phyloP scores from a whole-genome alignment of 1,140 invertebrate genomes.

The Megalopta genalis region DNA sequence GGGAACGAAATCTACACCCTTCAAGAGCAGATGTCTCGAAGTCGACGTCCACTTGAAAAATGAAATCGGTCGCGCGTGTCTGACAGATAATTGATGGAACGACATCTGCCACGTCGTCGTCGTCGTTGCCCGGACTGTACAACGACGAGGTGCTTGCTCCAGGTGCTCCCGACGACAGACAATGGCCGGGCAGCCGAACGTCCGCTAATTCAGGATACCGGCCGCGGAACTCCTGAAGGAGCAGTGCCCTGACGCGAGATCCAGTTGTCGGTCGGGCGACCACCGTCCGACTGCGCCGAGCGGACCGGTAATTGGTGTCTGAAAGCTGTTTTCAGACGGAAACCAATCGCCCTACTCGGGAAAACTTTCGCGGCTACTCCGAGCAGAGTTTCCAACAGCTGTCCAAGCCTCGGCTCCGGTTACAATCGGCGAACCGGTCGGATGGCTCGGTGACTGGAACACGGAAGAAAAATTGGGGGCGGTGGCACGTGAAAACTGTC shows the following conservation, averaged over 20 bases:
- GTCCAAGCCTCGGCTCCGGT: neutral
- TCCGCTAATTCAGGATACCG: slow-evolving; percentile 17
- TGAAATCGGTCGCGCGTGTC: no score
- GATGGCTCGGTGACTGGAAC: neutral
- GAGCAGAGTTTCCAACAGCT: neutral
- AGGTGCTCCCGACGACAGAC: neutral
- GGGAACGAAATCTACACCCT: no score
- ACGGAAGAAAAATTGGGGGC: slow-evolving; percentile 25
- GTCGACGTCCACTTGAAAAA: no score
- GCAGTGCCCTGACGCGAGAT: slow-evolving; percentile 29
- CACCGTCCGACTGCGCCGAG: neutral
- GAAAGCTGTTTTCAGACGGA: slow-evolving; percentile 41
- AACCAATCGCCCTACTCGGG: slow-evolving; percentile 37
- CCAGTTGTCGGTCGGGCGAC: slow-evolving; percentile 31
- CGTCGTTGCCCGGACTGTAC: no score
- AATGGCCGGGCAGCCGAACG: slow-evolving; percentile 1
- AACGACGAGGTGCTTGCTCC: neutral
- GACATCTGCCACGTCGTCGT: no score
- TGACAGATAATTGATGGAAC: neutral
- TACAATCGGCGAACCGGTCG: neutral
- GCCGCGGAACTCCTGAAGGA: neutral
- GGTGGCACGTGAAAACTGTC: slow-evolving; percentile 25
- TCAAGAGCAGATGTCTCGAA: no score
- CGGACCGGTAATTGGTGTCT: slow-evolving; percentile 29
- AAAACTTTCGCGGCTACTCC: slow-evolving; percentile 26